Conservation (phyloP, 2,113 vertebrate genomes). For the Myxocyprinus asiaticus region DNA sequence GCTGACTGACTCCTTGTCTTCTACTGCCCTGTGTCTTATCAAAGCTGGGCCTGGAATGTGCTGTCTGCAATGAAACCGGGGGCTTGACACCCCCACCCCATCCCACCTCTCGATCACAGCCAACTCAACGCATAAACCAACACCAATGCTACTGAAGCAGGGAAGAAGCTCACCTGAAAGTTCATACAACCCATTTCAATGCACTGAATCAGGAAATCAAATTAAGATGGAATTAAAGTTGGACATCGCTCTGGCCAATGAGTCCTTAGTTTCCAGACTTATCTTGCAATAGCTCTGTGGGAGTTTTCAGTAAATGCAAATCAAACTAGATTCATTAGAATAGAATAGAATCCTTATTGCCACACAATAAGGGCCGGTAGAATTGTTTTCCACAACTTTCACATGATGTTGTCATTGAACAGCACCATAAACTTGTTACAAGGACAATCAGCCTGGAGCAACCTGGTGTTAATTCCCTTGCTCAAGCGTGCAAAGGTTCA, state of each 20-base stretch:
- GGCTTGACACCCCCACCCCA: slow-evolving; percentile 18
- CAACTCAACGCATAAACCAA: slow-evolving; percentile 30
- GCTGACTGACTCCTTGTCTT: slow-evolving; percentile 56
- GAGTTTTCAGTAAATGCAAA: too few relatives aligned
- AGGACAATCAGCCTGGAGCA: too few relatives aligned
- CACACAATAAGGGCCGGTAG: too few relatives aligned
- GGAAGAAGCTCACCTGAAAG: slow-evolving; percentile 2
- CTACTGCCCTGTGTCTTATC: slow-evolving; percentile 57
- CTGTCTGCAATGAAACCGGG: slow-evolving; percentile 37
- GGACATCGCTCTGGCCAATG: not conserved
- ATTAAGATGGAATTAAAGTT: not conserved
- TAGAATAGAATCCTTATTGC: too few relatives aligned
- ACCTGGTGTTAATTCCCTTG: too few relatives aligned
- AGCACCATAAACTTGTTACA: too few relatives aligned
- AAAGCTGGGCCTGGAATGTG: slow-evolving; percentile 54
- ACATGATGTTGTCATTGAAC: too few relatives aligned
- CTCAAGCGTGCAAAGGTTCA: too few relatives aligned
- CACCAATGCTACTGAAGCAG: too few relatives aligned
- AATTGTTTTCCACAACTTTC: too few relatives aligned
- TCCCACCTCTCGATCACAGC: not conserved
- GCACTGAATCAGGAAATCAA: not conserved
- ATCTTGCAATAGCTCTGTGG: not conserved
- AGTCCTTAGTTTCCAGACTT: not conserved
- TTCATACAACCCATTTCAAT: not conserved
- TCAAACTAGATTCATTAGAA: too few relatives aligned